Percentiles rank a stretch among this genome's conserved stretches.
These are phyloP conservation scores for Coturnix japonica DNA, from an alignment of 2,113 vertebrate genomes.

Conservation along the genomic window DNA sequence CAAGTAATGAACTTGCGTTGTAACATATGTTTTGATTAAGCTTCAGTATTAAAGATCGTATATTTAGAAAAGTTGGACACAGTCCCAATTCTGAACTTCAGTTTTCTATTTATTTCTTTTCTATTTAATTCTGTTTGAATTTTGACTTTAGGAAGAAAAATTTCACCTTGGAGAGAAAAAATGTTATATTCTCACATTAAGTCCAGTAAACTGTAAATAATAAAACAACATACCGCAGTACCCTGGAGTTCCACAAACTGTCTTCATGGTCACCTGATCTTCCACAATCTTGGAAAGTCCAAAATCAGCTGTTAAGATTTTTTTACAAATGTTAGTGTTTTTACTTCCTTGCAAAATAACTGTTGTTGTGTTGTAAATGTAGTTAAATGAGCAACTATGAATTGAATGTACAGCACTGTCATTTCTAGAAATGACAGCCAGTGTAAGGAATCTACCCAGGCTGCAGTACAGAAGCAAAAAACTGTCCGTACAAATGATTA, in stretches of 20 bases:
- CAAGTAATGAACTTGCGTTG: not conserved
- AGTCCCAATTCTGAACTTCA: not conserved
- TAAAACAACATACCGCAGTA: slow-evolving; percentile 84
- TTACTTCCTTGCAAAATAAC: not conserved
- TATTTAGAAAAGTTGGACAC: not conserved
- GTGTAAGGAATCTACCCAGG: not conserved
- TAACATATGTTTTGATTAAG: not conserved
- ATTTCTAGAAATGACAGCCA: not conserved
- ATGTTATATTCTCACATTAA: not conserved
- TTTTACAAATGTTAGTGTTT: slow-evolving; percentile 12
- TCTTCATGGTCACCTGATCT: slow-evolving; percentile 90
- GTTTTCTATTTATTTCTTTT: not conserved
- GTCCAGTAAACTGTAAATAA: not conserved
- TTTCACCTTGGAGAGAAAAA: not conserved
- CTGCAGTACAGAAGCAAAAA: not conserved
- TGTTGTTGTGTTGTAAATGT: not conserved
- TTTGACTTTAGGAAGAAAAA: not conserved
- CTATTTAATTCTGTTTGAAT: not conserved
- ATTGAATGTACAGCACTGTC: not conserved
- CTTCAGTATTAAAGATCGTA: not conserved
- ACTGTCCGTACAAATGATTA: not conserved
- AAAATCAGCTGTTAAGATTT: slow-evolving; percentile 83
- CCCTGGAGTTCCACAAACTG: slow-evolving; percentile 88
- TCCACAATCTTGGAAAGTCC: slow-evolving; percentile 91
- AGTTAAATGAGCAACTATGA: not conserved